Conservation (phyloP, 2,888 invertebrate species). For the Hipparchia sbordonii region DNA sequence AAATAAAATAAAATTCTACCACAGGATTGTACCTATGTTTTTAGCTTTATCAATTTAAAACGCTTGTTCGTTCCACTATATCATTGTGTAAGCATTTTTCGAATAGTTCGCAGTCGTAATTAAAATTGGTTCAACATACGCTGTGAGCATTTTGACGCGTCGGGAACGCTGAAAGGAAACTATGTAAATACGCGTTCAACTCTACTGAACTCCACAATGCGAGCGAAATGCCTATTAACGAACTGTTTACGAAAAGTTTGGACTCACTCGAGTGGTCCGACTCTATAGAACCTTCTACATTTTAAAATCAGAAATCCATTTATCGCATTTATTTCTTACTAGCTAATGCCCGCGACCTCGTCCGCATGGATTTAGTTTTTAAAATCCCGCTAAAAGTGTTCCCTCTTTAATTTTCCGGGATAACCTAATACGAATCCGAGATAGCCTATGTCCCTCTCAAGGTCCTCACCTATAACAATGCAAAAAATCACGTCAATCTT, state of each 20-base stretch:
- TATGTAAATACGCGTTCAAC: not conserved
- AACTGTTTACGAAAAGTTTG: not conserved
- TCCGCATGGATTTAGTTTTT: too few species aligned
- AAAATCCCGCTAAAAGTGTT: too few species aligned
- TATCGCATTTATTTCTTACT: not conserved
- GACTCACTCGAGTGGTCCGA: not conserved
- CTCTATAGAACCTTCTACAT: not conserved
- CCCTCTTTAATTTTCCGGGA: too few species aligned
- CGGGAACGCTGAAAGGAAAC: constrained; percentile 5
- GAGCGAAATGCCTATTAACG: not conserved
- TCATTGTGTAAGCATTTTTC: not conserved
- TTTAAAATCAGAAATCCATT: not conserved
- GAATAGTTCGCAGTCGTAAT: constrained; percentile 9
- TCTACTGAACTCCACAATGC: not conserved
- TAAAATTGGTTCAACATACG: constrained; percentile 12
- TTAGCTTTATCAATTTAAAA: not conserved
- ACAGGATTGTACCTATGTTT: too few species aligned
- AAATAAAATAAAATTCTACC: too few species aligned
- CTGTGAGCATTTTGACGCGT: constrained; percentile 5
- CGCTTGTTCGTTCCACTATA: not conserved
- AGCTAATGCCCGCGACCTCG: too few species aligned
- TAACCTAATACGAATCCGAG: too few species aligned
- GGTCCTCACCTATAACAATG: too few species aligned
- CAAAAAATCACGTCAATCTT: too few species aligned
- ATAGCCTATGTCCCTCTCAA: too few species aligned